Evolutionary conservation across 2,797 vertebrate species (phyloP).

Genomic region (Martes flavigula): DNA sequence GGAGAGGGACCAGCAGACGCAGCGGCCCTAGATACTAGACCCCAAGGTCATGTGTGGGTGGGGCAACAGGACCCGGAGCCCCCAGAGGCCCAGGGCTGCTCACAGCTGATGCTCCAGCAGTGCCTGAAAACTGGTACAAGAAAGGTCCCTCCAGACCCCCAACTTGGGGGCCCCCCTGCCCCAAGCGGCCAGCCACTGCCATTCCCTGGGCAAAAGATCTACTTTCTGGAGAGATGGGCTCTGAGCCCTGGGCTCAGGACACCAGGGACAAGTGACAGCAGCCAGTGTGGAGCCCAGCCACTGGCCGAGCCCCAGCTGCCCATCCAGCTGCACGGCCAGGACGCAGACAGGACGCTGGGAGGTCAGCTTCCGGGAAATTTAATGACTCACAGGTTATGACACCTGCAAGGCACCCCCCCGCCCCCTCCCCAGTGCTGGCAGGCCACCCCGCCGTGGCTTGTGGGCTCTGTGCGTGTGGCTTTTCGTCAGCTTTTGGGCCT

Average conservation of each 20-base stretch:
- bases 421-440: neutral
- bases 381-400: neutral
- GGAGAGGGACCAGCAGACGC: neutral
- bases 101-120: too few relatives aligned
- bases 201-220: neutral
- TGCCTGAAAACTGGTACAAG: neutral
- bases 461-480: neutral
- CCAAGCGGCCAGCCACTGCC: neutral
- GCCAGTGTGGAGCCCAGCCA: neutral
- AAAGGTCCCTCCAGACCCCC: neutral
- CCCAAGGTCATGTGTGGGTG: neutral
- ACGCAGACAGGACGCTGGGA: neutral
- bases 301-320: neutral
- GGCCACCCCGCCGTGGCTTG: neutral
- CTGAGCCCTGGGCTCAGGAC: neutral
- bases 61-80: too few relatives aligned
- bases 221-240: neutral
- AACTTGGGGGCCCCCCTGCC: neutral
- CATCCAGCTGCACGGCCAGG: neutral
- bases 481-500: neutral
- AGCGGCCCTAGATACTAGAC: neutral
- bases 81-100: rapidly evolving
- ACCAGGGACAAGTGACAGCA: neutral
- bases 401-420: neutral
- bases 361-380: neutral